These are phyloP conservation scores for Gryllus bimaculatus DNA, from an alignment of 1,140 invertebrate species.

Conservation along the genomic window DNA sequence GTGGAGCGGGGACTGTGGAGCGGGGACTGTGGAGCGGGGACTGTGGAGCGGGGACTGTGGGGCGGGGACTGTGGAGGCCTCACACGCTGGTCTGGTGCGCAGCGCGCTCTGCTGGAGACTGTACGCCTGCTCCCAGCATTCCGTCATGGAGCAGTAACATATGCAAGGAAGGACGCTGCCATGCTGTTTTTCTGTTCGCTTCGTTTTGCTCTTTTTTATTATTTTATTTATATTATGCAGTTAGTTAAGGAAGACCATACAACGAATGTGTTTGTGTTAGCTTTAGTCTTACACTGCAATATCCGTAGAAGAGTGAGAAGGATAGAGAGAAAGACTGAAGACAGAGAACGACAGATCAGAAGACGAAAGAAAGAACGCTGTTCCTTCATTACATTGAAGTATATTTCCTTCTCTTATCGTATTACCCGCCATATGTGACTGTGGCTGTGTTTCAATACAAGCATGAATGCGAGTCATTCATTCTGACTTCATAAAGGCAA, in stretches of 20 bases:
- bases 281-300: not conserved
- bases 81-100: too few species aligned
- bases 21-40: too few species aligned
- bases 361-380: not conserved
- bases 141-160: not conserved
- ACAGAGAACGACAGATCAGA: not conserved
- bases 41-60: too few species aligned
- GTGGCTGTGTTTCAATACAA: conserved; percentile 1
- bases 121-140: not conserved
- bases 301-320: not conserved
- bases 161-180: not conserved
- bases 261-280: not conserved
- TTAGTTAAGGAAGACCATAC: not conserved
- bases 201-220: not conserved
- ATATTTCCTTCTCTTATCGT: conserved; percentile 5
- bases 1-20: too few species aligned
- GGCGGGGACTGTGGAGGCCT: too few species aligned
- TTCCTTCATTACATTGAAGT: conserved; percentile 5
- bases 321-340: not conserved
- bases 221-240: conserved; percentile 6
- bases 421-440: not conserved
- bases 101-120: not conserved
- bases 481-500: not conserved
- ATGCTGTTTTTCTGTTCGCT: not conserved
- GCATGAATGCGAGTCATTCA: conserved; percentile 3